These are phyloP conservation scores for Drosophila subquinaria DNA, from an alignment of 2,888 invertebrate genomes.

Conservation along the genomic window DNA sequence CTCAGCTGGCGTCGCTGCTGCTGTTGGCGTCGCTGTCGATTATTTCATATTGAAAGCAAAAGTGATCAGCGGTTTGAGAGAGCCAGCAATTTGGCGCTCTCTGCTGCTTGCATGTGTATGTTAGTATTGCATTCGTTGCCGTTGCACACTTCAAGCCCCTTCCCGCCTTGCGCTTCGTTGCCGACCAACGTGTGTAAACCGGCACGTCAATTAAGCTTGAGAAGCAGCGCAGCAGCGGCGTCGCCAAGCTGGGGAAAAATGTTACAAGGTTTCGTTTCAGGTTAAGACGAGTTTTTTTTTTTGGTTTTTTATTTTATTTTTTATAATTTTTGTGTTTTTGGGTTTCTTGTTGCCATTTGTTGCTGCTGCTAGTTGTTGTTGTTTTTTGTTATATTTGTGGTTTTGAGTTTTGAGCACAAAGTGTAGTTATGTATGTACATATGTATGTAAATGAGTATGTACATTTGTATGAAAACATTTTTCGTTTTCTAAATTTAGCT, in stretches of 20 bases:
- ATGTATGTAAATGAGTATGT: constrained; percentile 11
- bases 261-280: constrained; percentile 84
- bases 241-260: constrained; percentile 78
- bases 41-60: constrained; percentile 86
- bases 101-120: constrained; percentile 36
- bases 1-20: constrained; percentile 24
- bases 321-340: constrained; percentile 56
- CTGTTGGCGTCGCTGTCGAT: constrained; percentile 58
- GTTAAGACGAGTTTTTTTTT: constrained; percentile 77
- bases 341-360: constrained; percentile 63
- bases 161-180: constrained; percentile 38
- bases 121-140: constrained; percentile 49
- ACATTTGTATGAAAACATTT: constrained; percentile 29
- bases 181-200: constrained; percentile 54
- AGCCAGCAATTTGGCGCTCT: constrained; percentile 37
- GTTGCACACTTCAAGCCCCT: constrained; percentile 46
- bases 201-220: constrained; percentile 79
- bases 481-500: constrained; percentile 78
- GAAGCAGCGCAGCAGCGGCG: constrained; percentile 69
- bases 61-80: constrained; percentile 77
- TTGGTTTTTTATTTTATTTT: constrained; percentile 21
- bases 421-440: constrained; percentile 14
- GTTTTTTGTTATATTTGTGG: constrained; percentile 53
- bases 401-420: constrained; percentile 51
- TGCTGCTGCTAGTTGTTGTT: constrained; percentile 44